Base-by-base conservation (phyloP, 2,797 vertebrate species). In the Parambassis ranga region DNA sequence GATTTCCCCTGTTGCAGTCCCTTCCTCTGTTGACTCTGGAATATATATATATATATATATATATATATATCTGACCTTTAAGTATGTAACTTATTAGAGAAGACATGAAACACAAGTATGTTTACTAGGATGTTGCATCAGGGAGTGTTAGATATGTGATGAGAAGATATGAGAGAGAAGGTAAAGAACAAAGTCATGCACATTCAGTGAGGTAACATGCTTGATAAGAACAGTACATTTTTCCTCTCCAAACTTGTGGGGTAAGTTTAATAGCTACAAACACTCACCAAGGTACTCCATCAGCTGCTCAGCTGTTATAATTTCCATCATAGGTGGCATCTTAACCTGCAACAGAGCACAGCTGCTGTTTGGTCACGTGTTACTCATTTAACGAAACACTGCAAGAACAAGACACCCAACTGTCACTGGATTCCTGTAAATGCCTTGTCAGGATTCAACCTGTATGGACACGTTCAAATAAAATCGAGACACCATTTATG, bases 251-350 rank as follows among this genome's bases (percentile, higher is more conserved):
- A 26, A 30, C 10, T 30, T 4, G 10, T 24, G 3, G 18, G 13
- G 2, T 47, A 23, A n/a, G 43, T 44, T 20, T 30, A 22, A 47
- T 2, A 22, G 48, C 8, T 36, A 4, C 30, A 26, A 56, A 71
- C 70, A 93, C 94, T 93, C 82, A 99, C 98, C 98, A 49, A 99
- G 93, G 90, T 98, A 99, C 80, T 99, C 98, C 98, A 99, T 99
- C 81, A 99, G 92, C 63, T 99, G 98, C 83, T 99, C 97, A 27
- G 95, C 97, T 0, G 96, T 99, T 87, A 99, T 99, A 65, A 99
- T 98, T 91, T 99, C 97, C 94, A 99, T 98, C 97, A 98, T 98
- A 1, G 96, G 95, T 24, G 98, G 98, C 85, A 99, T 93, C 89
- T 98, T 98, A 70, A 99, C 94, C 98, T 99, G 92, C 65, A 91